phyloP scores from a whole-genome alignment of 1,140 invertebrate species.

The Odontomachus brunneus region DNA sequence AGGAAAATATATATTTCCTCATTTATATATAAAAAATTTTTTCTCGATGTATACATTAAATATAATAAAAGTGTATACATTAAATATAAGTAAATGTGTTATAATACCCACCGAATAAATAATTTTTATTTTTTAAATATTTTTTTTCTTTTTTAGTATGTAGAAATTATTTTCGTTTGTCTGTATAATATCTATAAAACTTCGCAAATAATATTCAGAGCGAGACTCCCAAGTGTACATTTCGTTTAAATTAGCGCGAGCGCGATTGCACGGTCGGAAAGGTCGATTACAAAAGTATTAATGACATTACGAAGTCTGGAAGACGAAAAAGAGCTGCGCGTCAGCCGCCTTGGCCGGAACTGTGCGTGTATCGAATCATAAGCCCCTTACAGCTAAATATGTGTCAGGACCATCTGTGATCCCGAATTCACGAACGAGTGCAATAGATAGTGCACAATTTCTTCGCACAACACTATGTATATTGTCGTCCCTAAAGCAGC shows the following conservation, averaged over 20 bases:
- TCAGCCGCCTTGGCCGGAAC: background rate
- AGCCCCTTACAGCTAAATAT: background rate
- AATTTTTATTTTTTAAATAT: no score
- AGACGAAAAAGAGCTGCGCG: slow-evolving; percentile 4
- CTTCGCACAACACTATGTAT: background rate
- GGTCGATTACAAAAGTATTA: background rate
- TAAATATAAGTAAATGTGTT: no score
- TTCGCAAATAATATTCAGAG: no score
- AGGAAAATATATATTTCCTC: no score
- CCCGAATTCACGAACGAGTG: background rate
- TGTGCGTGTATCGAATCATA: background rate
- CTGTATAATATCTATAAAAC: no score
- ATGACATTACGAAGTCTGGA: background rate
- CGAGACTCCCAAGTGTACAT: background rate
- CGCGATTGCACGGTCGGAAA: background rate
- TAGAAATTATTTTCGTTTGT: no score
- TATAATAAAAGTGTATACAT: no score
- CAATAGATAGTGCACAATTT: background rate
- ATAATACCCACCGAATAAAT: no score
- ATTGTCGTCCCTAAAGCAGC: background rate
- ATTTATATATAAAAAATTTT: no score
- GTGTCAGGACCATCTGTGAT: background rate
- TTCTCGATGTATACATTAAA: no score
- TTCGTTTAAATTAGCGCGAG: background rate
- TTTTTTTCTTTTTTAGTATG: no score